phyloP scores from a whole-genome alignment of 2,113 vertebrate species.

The Equus przewalskii region DNA sequence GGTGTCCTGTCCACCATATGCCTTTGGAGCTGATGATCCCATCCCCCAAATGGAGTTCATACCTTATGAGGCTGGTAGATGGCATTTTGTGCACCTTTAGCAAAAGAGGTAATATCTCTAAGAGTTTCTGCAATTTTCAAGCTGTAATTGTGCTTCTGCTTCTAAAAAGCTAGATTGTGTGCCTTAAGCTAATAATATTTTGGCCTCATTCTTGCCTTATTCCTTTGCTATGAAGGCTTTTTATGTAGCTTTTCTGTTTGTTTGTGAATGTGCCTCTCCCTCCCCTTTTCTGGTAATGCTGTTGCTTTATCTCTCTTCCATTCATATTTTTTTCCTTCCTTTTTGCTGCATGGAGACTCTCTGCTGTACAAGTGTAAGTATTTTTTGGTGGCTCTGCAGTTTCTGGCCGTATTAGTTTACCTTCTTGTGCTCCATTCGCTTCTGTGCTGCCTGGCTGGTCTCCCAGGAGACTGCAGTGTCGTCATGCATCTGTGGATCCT shows the following conservation, averaged over 20 bases:
- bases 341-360: conserved; percentile 98
- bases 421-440: conserved; percentile 84
- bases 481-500: conserved; percentile 75
- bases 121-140: background rate
- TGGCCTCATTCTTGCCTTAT: conserved; percentile 77
- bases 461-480: conserved; percentile 76
- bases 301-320: conserved; percentile 89
- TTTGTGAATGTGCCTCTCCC: conserved; percentile 73
- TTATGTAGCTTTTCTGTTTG: conserved; percentile 77
- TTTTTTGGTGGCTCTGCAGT: conserved; percentile 85
- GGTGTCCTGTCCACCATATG: background rate
- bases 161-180: background rate
- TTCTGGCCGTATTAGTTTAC: conserved; percentile 82
- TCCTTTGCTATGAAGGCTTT: conserved; percentile 79
- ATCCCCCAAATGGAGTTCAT: background rate
- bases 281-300: conserved; percentile 82
- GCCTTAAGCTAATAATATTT: background rate
- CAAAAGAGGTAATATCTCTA: background rate
- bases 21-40: background rate
- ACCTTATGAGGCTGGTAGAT: background rate
- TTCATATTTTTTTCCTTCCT: conserved; percentile 90
- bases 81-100: background rate
- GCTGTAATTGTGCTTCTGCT: conserved; percentile 48
- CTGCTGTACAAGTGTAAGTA: conserved; percentile 99
- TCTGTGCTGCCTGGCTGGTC: conserved; percentile 80